A percentile compares a stretch with the other conserved stretches of the same genome.
Evolutionary conservation across 2,113 vertebrate genomes (phyloP).

Genomic region (Psittacus erithacus): DNA sequence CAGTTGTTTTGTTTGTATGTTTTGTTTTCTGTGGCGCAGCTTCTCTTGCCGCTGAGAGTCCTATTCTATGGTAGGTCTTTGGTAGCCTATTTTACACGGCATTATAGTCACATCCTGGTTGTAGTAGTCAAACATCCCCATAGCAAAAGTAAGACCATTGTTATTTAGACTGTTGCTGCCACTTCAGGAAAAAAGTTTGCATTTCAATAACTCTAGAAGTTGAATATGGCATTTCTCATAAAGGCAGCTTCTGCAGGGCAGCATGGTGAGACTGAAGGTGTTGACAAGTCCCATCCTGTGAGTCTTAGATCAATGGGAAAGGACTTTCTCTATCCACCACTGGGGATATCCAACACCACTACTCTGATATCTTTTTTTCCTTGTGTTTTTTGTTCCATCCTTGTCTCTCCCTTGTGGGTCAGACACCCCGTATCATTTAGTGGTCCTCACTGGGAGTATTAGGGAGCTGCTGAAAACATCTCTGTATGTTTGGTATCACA

Average conservation of each 20-base stretch:
- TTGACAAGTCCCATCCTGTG: neutral
- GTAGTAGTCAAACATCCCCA: neutral
- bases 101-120: neutral
- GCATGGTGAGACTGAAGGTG: neutral
- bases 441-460: neutral
- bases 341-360: neutral
- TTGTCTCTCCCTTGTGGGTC: neutral
- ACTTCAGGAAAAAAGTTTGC: neutral
- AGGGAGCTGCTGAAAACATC: neutral
- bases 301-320: neutral
- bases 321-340: neutral
- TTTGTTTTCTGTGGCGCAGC: neutral
- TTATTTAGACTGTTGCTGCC: neutral
- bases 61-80: neutral
- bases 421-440: neutral
- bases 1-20: neutral
- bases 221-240: neutral
- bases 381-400: neutral
- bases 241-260: neutral
- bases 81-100: neutral
- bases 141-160: neutral
- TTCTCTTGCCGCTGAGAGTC: neutral
- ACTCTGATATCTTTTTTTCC: neutral
- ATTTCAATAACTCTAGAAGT: neutral
- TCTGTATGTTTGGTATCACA: neutral